These are phyloP conservation scores for Triplophysa tibetana DNA, from an alignment of 2,113 vertebrate genomes.

Conservation along the genomic window DNA sequence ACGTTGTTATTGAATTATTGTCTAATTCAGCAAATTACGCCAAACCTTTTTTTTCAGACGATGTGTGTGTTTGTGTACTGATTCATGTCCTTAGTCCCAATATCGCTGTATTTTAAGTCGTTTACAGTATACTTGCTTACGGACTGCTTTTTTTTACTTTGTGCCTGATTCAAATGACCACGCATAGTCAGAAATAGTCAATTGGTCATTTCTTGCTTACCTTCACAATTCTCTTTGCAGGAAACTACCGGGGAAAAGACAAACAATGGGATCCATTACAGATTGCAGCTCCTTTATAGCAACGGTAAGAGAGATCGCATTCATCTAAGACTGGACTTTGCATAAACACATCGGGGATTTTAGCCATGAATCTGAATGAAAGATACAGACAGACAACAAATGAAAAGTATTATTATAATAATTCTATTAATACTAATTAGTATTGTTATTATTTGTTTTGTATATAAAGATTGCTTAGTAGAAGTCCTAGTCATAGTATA, in stretches of 20 bases:
- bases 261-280: slow-evolving; percentile 99
- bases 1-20: background rate
- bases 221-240: slow-evolving; percentile 75
- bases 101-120: background rate
- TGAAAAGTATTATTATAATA: background rate
- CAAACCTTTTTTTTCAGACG: background rate
- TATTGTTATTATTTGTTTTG: slow-evolving; percentile 25
- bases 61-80: background rate
- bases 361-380: background rate
- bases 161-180: background rate
- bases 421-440: background rate
- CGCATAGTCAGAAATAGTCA: background rate
- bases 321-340: slow-evolving; percentile 41
- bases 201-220: slow-evolving; percentile 40
- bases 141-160: background rate
- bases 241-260: slow-evolving; percentile 98
- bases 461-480: background rate
- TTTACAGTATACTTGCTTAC: background rate
- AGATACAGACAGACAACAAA: background rate
- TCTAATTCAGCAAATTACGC: background rate
- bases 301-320: slow-evolving; percentile 81
- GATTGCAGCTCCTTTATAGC: slow-evolving; percentile 97
- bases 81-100: background rate
- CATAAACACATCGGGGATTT: slow-evolving; percentile 17
- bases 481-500: background rate